These are phyloP conservation scores for Eutolmus rufibarbis DNA, from an alignment of 2,888 invertebrate species.

Conservation along the genomic window DNA sequence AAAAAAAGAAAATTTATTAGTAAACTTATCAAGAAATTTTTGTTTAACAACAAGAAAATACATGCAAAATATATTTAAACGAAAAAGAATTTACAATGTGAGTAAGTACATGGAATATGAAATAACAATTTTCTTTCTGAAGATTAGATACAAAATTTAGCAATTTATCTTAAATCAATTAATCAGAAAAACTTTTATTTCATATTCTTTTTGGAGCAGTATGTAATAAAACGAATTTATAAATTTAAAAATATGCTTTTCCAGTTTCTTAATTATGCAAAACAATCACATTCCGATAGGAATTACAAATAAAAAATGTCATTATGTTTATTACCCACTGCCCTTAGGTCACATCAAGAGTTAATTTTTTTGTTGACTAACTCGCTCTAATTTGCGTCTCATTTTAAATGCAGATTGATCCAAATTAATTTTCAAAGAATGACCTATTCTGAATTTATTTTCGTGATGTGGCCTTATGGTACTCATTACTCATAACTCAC, in stretches of 20 bases:
- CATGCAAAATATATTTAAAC: neutral
- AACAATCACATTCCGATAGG: neutral
- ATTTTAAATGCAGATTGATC: neutral
- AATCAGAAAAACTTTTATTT: neutral
- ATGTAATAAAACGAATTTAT: neutral
- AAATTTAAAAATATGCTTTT: neutral
- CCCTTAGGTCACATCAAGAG: neutral
- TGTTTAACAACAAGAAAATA: neutral
- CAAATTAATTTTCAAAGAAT: neutral
- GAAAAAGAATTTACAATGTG: neutral
- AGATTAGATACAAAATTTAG: no score
- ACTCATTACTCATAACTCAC: neutral
- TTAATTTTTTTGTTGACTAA: neutral
- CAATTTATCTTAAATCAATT: neutral
- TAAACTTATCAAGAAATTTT: neutral
- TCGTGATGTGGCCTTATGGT: neutral
- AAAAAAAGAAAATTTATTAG: conserved; percentile 40
- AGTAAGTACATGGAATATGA: neutral
- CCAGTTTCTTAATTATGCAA: neutral
- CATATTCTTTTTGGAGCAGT: neutral
- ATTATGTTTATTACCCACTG: neutral
- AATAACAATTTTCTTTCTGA: neutral
- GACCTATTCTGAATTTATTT: neutral
- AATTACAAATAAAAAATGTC: neutral
- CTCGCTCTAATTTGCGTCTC: neutral